These are phyloP conservation scores for Drosophila melanica DNA, from an alignment of 1,140 invertebrate genomes.

Conservation along the genomic window DNA sequence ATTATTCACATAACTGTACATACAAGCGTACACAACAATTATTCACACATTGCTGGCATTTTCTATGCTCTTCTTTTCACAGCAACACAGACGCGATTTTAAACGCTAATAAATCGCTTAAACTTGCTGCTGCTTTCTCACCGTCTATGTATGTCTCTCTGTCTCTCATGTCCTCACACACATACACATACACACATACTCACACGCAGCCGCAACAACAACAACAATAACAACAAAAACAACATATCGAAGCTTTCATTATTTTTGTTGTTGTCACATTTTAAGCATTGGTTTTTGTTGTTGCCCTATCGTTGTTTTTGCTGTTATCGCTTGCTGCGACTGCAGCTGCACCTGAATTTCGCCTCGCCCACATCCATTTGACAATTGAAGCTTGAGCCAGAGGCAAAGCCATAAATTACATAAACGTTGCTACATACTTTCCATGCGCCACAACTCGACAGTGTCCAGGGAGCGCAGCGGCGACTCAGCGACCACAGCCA, in stretches of 20 bases:
- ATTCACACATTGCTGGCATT: slow-evolving; percentile 35
- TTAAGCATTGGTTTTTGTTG: slow-evolving; percentile 31
- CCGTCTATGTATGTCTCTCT: slow-evolving; percentile 26
- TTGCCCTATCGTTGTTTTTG: slow-evolving; percentile 25
- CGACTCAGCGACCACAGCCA: slow-evolving; percentile 56
- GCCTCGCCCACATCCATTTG: slow-evolving; percentile 5
- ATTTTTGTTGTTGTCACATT: slow-evolving; percentile 10
- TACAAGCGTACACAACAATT: background rate
- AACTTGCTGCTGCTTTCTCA: slow-evolving; percentile 40
- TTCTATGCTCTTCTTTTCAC: slow-evolving; percentile 43
- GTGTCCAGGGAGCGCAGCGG: slow-evolving; percentile 79
- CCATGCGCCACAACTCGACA: slow-evolving; percentile 77
- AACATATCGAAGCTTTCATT: slow-evolving; percentile 6
- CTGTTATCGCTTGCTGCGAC: slow-evolving; percentile 18
- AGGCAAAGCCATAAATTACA: slow-evolving; percentile 42
- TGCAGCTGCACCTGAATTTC: slow-evolving; percentile 10
- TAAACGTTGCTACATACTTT: slow-evolving; percentile 53
- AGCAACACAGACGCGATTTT: slow-evolving; percentile 51
- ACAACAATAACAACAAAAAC: slow-evolving; percentile 15
- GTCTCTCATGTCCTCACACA: slow-evolving; percentile 21
- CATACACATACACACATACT: slow-evolving; percentile 40
- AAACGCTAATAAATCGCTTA: slow-evolving; percentile 52
- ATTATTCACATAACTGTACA: slow-evolving; percentile 1
- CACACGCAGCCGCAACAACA: slow-evolving; percentile 20
- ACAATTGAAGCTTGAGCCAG: slow-evolving; percentile 26